These are phyloP conservation scores for Perognathus longimembris DNA, from an alignment of 2,113 vertebrate genomes.

Conservation along the genomic window DNA sequence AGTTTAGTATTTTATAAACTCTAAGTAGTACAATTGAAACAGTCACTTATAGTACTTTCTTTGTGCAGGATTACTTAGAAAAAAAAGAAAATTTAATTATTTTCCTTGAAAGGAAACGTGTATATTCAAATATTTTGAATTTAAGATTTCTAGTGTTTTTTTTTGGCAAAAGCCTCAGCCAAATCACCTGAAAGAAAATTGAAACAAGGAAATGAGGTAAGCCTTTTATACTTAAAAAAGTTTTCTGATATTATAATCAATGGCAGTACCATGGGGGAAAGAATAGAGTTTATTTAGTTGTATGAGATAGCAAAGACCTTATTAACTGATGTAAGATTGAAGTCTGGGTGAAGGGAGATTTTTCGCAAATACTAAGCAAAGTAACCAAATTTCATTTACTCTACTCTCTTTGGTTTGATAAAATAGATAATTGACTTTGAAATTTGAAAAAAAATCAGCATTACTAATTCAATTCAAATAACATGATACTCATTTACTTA, in stretches of 20 bases:
- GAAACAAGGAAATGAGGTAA: slow-evolving; percentile 43
- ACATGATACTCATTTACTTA: neutral
- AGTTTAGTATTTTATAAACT: slow-evolving; percentile 25
- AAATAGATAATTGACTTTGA: neutral
- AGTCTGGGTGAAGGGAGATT: neutral
- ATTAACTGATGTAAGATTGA: neutral
- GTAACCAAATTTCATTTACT: neutral
- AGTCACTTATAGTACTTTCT: neutral
- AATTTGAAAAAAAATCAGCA: slow-evolving; percentile 50
- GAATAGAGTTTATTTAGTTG: neutral
- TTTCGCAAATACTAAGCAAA: slow-evolving; percentile 24
- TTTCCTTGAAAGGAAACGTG: neutral
- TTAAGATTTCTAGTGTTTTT: neutral
- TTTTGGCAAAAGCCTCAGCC: slow-evolving; percentile 57
- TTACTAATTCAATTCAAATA: slow-evolving; percentile 49
- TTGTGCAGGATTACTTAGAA: neutral
- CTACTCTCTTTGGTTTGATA: slow-evolving; percentile 69
- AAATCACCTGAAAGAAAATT: slow-evolving; percentile 25
- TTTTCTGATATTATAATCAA: neutral
- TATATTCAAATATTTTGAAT: slow-evolving; percentile 41
- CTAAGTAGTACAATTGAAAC: neutral
- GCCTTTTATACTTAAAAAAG: slow-evolving; percentile 36
- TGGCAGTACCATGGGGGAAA: neutral
- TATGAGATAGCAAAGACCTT: neutral
- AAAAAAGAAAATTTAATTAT: slow-evolving; percentile 6